These are phyloP conservation scores for Dorcus hopei DNA, from an alignment of 2,888 invertebrate genomes.

Conservation along the genomic window DNA sequence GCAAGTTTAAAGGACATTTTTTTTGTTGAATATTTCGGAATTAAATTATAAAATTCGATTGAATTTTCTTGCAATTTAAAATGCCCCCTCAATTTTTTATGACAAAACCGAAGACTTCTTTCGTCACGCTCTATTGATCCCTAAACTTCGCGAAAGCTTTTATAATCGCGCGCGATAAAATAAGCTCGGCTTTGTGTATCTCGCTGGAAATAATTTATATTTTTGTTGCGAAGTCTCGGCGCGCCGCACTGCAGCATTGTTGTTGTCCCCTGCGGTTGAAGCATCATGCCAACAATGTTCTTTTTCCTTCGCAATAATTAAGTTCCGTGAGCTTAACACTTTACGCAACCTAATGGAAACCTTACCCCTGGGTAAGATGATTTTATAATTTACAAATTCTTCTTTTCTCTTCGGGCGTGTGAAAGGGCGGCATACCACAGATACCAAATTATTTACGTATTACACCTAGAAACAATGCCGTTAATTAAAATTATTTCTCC, in stretches of 20 bases:
- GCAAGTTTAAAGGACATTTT: no score
- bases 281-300: not conserved
- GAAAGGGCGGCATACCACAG: no score
- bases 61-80: no score
- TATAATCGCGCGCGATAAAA: not conserved
- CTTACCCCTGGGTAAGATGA: not conserved
- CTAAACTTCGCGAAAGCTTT: not conserved
- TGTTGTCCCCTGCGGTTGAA: not conserved
- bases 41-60: no score
- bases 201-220: not conserved
- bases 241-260: not conserved
- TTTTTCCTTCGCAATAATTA: not conserved
- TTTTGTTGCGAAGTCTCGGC: not conserved
- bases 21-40: no score
- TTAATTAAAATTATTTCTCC: no score
- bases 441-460: no score
- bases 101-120: not conserved
- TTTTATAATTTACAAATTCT: no score
- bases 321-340: not conserved
- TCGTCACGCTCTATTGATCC: not conserved
- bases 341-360: not conserved
- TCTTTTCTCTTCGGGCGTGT: no score
- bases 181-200: not conserved
- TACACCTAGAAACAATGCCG: no score
- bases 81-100: no score